phyloP scores from a whole-genome alignment of 2,888 invertebrate genomes.

The Arrhopalites spinosus region DNA sequence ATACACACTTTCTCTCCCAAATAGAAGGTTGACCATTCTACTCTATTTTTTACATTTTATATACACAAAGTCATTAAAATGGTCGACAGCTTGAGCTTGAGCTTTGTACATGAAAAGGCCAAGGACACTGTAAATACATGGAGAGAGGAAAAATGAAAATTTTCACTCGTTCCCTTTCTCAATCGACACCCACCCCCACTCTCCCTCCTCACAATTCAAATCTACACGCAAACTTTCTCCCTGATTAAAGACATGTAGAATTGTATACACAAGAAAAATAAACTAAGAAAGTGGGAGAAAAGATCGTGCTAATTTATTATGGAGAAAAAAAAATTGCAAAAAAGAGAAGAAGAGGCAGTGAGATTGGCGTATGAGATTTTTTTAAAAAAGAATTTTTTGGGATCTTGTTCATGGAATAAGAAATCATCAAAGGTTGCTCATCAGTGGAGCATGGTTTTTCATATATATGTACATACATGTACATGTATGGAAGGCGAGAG shows the following conservation, averaged over 20 bases:
- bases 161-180: too few relatives aligned
- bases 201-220: neutral
- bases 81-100: too few relatives aligned
- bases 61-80: too few relatives aligned
- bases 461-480: too few relatives aligned
- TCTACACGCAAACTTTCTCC: neutral
- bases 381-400: constrained; percentile 2
- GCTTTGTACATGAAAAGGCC: too few relatives aligned
- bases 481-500: too few relatives aligned
- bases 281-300: neutral
- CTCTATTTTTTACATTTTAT: too few relatives aligned
- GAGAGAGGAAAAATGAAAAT: too few relatives aligned
- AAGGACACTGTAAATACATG: too few relatives aligned
- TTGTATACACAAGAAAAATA: neutral
- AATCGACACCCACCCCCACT: neutral
- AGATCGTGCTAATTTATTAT: neutral
- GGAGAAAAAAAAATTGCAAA: neutral
- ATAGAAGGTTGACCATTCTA: too few relatives aligned
- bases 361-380: constrained; percentile 1
- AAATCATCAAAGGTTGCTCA: constrained; percentile 29
- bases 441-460: neutral
- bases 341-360: neutral
- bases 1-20: too few relatives aligned
- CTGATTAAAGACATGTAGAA: neutral
- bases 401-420: neutral